A percentile compares a stretch with the other conserved stretches of the same genome.
Evolutionary conservation across 2,888 invertebrate species (phyloP).

Genomic region (Drosophila rubida): DNA sequence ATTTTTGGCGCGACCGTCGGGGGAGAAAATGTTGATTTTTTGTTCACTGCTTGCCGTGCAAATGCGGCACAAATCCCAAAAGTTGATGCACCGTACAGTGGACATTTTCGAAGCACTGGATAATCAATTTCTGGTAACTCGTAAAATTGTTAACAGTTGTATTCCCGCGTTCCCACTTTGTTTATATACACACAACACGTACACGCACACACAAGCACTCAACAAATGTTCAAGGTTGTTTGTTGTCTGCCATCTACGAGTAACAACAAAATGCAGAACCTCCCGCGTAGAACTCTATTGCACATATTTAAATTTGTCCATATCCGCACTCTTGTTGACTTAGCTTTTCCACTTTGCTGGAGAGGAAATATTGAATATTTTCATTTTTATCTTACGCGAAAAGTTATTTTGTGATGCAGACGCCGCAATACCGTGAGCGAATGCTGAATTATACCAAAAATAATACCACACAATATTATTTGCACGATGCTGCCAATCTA

Average conservation of each 20-base stretch:
- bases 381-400: slow-evolving; percentile 44
- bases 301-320: slow-evolving; percentile 17
- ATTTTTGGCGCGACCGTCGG: slow-evolving; percentile 88
- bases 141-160: slow-evolving; percentile 8
- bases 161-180: slow-evolving; percentile 54
- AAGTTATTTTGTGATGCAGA: slow-evolving; percentile 43
- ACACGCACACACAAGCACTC: slow-evolving; percentile 14
- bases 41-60: slow-evolving; percentile 88
- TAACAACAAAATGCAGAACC: slow-evolving; percentile 21
- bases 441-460: slow-evolving; percentile 18
- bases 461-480: slow-evolving; percentile 6
- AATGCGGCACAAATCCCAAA: slow-evolving; percentile 89
- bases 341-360: slow-evolving; percentile 15
- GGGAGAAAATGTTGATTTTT: slow-evolving; percentile 89
- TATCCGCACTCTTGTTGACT: not conserved
- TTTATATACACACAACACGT: slow-evolving; percentile 50
- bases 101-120: slow-evolving; percentile 85
- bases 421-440: slow-evolving; percentile 37
- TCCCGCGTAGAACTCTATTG: slow-evolving; percentile 16
- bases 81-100: slow-evolving; percentile 89
- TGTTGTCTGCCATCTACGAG: slow-evolving; percentile 41
- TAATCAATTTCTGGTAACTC: not conserved
- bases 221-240: slow-evolving; percentile 49
- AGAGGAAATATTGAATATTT: slow-evolving; percentile 7
- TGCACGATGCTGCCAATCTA: slow-evolving; percentile 22